These are phyloP conservation scores for Hypomecis atomaria DNA, from an alignment of 2,888 invertebrate genomes.

Conservation along the genomic window DNA sequence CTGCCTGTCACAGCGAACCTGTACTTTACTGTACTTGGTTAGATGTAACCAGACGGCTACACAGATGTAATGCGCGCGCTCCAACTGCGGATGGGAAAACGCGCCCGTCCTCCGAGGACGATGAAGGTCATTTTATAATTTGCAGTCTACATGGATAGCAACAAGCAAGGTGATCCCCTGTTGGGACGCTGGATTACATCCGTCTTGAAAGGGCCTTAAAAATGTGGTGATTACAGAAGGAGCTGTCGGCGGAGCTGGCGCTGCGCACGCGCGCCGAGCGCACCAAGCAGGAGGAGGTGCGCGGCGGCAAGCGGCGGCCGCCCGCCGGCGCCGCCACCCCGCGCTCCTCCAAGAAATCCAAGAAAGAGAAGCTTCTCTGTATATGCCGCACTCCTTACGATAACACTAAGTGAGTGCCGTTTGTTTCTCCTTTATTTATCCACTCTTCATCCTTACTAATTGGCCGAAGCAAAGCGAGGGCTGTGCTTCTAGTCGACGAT, in stretches of 20 bases:
- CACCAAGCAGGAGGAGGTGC: constrained; percentile 88
- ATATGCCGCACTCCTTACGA: constrained; percentile 97
- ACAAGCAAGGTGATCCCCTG: too few species aligned
- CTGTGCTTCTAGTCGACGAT: background rate
- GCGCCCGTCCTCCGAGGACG: too few species aligned
- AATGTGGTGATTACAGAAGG: constrained; percentile 81
- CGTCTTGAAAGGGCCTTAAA: too few species aligned
- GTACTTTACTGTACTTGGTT: too few species aligned
- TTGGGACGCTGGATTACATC: too few species aligned
- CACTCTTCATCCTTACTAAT: background rate
- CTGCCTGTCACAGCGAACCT: too few species aligned
- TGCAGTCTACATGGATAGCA: too few species aligned
- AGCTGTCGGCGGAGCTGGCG: constrained; percentile 89
- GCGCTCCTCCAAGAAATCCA: constrained; percentile 63
- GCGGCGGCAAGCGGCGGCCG: constrained; percentile 58
- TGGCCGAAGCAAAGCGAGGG: background rate
- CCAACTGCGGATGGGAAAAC: too few species aligned
- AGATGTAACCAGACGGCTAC: too few species aligned
- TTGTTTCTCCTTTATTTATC: background rate
- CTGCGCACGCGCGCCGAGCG: constrained; percentile 89
- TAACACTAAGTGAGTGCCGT: constrained; percentile 90
- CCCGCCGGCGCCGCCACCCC: constrained; percentile 58
- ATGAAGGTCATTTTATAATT: too few species aligned
- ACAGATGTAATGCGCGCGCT: too few species aligned
- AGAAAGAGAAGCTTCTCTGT: constrained; percentile 94